phyloP scores from a whole-genome alignment of 2,888 invertebrate genomes.

The Zele albiditarsus region DNA sequence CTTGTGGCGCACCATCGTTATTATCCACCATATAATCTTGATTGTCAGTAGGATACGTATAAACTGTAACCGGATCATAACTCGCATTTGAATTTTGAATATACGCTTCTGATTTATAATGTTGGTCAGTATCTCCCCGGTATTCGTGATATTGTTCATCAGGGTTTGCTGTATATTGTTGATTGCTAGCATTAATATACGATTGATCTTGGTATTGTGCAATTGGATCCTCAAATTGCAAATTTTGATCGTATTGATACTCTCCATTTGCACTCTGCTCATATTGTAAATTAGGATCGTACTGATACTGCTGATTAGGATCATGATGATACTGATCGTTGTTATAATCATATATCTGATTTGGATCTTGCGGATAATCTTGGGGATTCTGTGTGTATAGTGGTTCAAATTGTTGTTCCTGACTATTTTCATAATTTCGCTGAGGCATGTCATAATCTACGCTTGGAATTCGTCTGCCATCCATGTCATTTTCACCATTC shows the following conservation, averaged over 20 bases:
- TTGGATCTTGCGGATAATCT: slow-evolving; percentile 38
- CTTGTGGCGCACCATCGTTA: slow-evolving; percentile 52
- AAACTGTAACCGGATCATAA: slow-evolving; percentile 16
- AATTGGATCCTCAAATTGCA: slow-evolving; percentile 52
- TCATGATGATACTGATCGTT: slow-evolving; percentile 38
- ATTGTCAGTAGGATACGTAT: slow-evolving; percentile 43
- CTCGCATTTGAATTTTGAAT: slow-evolving; percentile 33
- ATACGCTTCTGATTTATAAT: slow-evolving; percentile 46
- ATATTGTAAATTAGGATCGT: slow-evolving; percentile 21
- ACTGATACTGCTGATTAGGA: slow-evolving; percentile 32
- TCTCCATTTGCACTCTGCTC: slow-evolving; percentile 6
- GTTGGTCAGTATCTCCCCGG: slow-evolving; percentile 46
- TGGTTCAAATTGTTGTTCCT: slow-evolving; percentile 21
- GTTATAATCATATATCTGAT: slow-evolving; percentile 36
- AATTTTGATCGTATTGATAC: slow-evolving; percentile 36
- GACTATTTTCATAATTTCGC: slow-evolving; percentile 20
- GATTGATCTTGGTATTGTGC: slow-evolving; percentile 38
- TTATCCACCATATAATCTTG: slow-evolving; percentile 41
- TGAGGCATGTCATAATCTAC: slow-evolving; percentile 19
- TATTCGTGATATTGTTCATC: slow-evolving; percentile 40
- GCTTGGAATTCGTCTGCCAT: slow-evolving; percentile 4
- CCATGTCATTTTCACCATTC: not conserved
- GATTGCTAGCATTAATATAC: slow-evolving; percentile 31
- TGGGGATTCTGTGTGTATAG: slow-evolving; percentile 41
- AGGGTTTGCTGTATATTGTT: slow-evolving; percentile 27